phyloP scores from a whole-genome alignment of 2,797 vertebrate species.

The Vespertilio murinus region DNA sequence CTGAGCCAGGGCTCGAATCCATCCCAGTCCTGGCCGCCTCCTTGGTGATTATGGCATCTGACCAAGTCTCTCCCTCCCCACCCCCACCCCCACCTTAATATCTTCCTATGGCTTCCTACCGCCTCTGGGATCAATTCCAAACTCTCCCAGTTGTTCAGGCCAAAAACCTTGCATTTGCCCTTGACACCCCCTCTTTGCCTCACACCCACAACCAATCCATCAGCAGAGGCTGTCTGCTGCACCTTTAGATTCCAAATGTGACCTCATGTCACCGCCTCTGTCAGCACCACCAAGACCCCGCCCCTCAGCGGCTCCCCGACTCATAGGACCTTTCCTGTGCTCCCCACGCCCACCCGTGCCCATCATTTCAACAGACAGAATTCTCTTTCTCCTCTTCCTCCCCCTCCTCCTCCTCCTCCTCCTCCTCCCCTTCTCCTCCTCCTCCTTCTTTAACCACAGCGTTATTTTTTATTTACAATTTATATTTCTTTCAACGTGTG shows the following conservation, averaged over 20 bases:
- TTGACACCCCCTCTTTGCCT: slow-evolving; percentile 32
- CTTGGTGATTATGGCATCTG: slow-evolving; percentile 44
- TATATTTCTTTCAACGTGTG: background rate
- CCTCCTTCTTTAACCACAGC: too few species aligned
- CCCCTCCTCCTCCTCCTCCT: too few species aligned
- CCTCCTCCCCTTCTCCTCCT: too few species aligned
- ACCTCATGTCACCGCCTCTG: background rate
- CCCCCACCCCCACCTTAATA: background rate
- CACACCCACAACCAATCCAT: background rate
- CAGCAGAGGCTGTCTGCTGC: background rate
- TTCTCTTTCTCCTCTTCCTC: background rate
- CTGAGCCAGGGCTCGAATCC: background rate
- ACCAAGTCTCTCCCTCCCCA: background rate
- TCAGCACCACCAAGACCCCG: too few species aligned
- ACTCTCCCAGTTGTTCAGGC: slow-evolving; percentile 38
- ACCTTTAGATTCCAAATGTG: background rate
- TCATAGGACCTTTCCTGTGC: background rate
- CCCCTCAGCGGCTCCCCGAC: background rate
- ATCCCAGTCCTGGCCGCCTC: slow-evolving; percentile 18
- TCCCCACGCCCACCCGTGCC: fast-evolving
- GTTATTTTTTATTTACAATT: slow-evolving; percentile 2
- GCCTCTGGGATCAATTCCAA: slow-evolving; percentile 72
- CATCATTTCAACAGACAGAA: background rate
- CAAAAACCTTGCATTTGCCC: slow-evolving; percentile 63
- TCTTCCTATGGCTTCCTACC: slow-evolving; percentile 60